Base-by-base conservation (phyloP, 2,888 invertebrate genomes). In the Pandemis cinnamomeana region DNA sequence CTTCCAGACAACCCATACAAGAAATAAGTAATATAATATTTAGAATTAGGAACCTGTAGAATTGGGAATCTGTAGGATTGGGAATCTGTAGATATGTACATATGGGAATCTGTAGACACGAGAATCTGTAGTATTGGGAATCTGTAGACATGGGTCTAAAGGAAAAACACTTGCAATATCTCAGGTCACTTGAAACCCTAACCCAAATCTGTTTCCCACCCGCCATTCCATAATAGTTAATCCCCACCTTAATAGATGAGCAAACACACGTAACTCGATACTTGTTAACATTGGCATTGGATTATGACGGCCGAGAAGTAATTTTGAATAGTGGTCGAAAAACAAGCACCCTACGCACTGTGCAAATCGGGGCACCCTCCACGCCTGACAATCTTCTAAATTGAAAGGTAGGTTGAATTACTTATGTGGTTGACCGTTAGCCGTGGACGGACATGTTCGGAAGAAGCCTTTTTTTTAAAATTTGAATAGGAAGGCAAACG, bases 371-470 rank as follows among this genome's bases (percentile, higher is more conserved):
- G 86, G 85, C 77, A 48, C 60, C 15, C 55, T 44, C 63, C 63
- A 15, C 63, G 15, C 46, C 20, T 48, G 46, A 64, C 81, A 80
- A 80, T 81, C 80, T 83, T 83, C 83, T 83, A 82, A 81, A 85
- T 81, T 81, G 80, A 82, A 82, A 78, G 75, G 64, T 48, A 78
- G 75, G 64, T 64, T 72, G 51, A 46, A 48, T 64, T 72, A 58
- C 58, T 64, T 44, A 13, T 68, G 58, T 11, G 7, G 7, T 55
- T 55, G 4, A 2, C 27, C 27, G 27, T 11, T 58, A n/a, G 11
- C 44, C 10, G 3, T 11, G 46, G 46, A 10, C 11, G 46, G 5
- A 11, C 46, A 11, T 46, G 46, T 11, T 46, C 11, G 11, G 10
- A 11, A 8, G 20, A 20, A 20, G 51, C 13, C 0, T n/a, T 13